phyloP scores from a whole-genome alignment of 2,888 invertebrate genomes.

The Drosophila ezoana region DNA sequence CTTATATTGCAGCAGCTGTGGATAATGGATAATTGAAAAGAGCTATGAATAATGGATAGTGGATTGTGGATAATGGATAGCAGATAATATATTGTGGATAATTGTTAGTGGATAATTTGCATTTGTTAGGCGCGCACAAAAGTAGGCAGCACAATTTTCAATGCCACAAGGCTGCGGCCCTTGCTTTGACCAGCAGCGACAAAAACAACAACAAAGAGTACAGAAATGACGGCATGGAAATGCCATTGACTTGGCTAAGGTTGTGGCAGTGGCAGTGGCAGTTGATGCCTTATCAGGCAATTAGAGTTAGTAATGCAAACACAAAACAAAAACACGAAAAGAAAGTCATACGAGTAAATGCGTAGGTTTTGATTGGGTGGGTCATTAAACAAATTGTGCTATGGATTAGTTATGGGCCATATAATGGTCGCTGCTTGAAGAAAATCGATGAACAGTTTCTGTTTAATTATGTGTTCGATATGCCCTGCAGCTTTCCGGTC shows the following conservation, averaged over 20 bases:
- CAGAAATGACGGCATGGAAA: slow-evolving; percentile 45
- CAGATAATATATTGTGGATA: background rate
- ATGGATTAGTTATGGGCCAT: slow-evolving; percentile 30
- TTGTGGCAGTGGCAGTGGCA: slow-evolving; percentile 25
- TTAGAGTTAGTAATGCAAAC: slow-evolving; percentile 59
- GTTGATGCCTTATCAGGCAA: slow-evolving; percentile 68
- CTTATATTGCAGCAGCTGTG: background rate
- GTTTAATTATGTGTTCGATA: slow-evolving; percentile 15
- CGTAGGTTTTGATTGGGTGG: slow-evolving; percentile 49
- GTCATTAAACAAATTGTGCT: slow-evolving; percentile 65
- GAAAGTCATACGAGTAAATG: slow-evolving; percentile 22
- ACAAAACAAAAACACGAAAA: slow-evolving; percentile 8
- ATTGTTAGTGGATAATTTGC: slow-evolving; percentile 10
- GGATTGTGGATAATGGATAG: background rate
- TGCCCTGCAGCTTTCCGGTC: slow-evolving; percentile 86
- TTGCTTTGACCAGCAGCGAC: slow-evolving; percentile 40
- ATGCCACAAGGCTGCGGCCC: slow-evolving; percentile 22
- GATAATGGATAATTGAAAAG: too few species aligned
- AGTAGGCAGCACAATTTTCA: slow-evolving; percentile 30
- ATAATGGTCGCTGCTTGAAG: slow-evolving; percentile 14
- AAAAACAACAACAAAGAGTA: slow-evolving; percentile 1
- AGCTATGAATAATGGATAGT: background rate
- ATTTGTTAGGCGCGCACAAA: slow-evolving; percentile 25
- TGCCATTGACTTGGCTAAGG: slow-evolving; percentile 56
- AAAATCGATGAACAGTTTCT: slow-evolving; percentile 25